Base-by-base conservation (phyloP, 2,888 invertebrate species). In the Cryptocheilus praepositus region DNA sequence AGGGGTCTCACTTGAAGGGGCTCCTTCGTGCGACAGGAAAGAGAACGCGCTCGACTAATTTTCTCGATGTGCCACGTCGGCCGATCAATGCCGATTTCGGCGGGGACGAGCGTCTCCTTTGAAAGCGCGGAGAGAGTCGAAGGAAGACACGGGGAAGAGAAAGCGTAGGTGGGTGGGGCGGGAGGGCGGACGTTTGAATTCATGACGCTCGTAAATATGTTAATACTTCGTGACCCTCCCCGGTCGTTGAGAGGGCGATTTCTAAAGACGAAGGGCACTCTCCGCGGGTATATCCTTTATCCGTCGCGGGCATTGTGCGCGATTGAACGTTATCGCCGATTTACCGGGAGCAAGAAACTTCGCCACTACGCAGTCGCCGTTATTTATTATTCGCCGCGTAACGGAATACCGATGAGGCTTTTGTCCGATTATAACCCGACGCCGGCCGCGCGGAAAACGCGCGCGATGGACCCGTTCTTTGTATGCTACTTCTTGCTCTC, bases 151-250 rank as follows among this genome's bases (percentile, higher is more conserved):
- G 43, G 64, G 59, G 58, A 67, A 53, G 62, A 61, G 22, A 43
- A n/a, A 13, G 54, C 15, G 54, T 5, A 5, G 18, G 44, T 18
- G 0, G 11, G n/a, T 5, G 8, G 13, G 58, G 49, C 54, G 66
- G 55, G 56, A 56, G 58, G 45, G 66, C 28, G 71, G 68, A 73
- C 77, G 77, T 79, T 80, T 69, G 79, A 79, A 83, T 79, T 76
- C 78, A 79, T 78, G 79, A 65, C 64, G 64, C 67, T 80, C 79
- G 79, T 79, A 79, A 79, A 79, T 79, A 79, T 79, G 79, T 76
- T 81, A 79, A 79, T 79, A 74, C 71, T 67, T 53, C 61, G 70
- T 73, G 71, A 70, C 70, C 71, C 77, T 56, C 73, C 61, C 36
- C 11, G 46, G 22, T 43, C 49, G 49, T 36, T n/a, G 69, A 67